Percentiles rank a stretch among this genome's conserved stretches.
Conservation (phyloP, 2,113 vertebrate genomes). For the Thamnaconus septentrionalis region DNA sequence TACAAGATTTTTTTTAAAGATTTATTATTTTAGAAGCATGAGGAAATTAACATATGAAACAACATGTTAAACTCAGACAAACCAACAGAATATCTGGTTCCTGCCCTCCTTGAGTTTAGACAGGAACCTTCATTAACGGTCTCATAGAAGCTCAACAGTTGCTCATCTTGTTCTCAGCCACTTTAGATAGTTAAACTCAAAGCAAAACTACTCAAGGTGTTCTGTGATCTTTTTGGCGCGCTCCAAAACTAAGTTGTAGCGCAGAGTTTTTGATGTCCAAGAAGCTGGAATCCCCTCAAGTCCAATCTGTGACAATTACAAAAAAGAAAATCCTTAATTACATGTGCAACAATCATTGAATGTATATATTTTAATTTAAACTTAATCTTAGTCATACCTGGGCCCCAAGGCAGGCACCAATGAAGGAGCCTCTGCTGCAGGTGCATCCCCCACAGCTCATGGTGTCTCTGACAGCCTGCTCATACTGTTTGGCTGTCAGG, state of each 20-base stretch:
- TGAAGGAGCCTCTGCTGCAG: constrained; percentile 76
- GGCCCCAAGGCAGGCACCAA: constrained; percentile 76
- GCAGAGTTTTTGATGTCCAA: constrained; percentile 68
- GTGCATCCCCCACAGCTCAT: constrained; percentile 78
- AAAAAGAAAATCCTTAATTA: not conserved
- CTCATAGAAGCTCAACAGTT: constrained; percentile 49
- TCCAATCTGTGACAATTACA: constrained; percentile 56
- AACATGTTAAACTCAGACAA: constrained; percentile 48
- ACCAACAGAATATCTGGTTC: constrained; percentile 65
- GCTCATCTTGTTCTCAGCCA: constrained; percentile 11
- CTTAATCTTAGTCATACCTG: constrained; percentile 58
- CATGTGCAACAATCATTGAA: not conserved
- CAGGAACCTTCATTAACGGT: constrained; percentile 69
- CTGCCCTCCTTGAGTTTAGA: constrained; percentile 51
- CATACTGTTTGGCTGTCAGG: constrained; percentile 67
- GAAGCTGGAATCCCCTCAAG: constrained; percentile 67
- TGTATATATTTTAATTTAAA: not conserved
- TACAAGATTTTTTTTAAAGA: not conserved
- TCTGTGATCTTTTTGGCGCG: constrained; percentile 60
- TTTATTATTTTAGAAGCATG: constrained; percentile 13
- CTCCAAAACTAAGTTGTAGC: constrained; percentile 52
- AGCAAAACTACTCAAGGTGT: constrained; percentile 31
- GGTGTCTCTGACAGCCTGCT: constrained; percentile 71
- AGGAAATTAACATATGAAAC: constrained; percentile 24
- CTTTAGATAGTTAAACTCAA: not conserved